Base-by-base conservation (phyloP, 2,113 vertebrate species). In the Ornithorhynchus anatinus region DNA sequence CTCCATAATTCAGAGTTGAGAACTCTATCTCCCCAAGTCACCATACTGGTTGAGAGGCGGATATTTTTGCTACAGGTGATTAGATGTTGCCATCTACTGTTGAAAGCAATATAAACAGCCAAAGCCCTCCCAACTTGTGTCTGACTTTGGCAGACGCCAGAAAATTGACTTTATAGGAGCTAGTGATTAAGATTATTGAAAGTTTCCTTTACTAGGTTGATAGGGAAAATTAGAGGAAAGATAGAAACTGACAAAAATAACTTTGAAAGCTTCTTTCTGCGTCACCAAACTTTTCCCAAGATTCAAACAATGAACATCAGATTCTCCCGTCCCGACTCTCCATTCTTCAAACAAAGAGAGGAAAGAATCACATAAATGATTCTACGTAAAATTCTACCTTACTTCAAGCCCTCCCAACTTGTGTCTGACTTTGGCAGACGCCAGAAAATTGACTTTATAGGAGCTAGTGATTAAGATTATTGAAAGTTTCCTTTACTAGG, bases 81-180 rank as follows among this genome's bases (percentile, higher is more conserved):
- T 11, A 51, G 36, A 85, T 81, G 72, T 87, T 91, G 91, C 93
- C 92, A 92, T 82, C 92, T 93, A 89, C 89, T 48, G 91, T 88
- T 38, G 69, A 80, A 81, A 88, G 43, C 71, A 44, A 64, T 12
- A 65, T 5, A 11, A 72, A 11, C 57, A 66, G 39, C 35, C 40
- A 14, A 38, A 79, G 59, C 15, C 20, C 45, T 52, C 39, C 20
- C 51, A 25, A 1, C 47, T 79, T 32, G 45, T n/a, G 44, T 39
- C 9, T 44, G 36, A 11, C 54, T 78, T 61, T 63, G 59, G 36
- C 17, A 19, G 2, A 58, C 0, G 0, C 15, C 19, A 1, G 2
- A 65, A 42, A 47, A 65, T 51, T 69, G 31, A 5, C 47, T 77
- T 22, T 70, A 51, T 22, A 48, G 54, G 75, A 11, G 52, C 45